phyloP scores from a whole-genome alignment of 2,797 vertebrate genomes.

The Pelochelys cantorii region DNA sequence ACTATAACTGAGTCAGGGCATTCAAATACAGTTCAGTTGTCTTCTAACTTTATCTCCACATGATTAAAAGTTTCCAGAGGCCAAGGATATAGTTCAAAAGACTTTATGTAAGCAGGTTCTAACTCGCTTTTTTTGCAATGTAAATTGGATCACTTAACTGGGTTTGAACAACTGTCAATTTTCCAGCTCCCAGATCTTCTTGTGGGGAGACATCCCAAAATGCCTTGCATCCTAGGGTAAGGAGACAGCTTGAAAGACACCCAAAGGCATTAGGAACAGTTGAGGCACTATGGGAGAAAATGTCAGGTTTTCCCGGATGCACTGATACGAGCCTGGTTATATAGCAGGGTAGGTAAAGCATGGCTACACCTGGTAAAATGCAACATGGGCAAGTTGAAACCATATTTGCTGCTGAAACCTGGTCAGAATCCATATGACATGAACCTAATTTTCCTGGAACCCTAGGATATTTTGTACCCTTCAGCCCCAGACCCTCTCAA shows the following conservation, averaged over 20 bases:
- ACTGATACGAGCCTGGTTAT: not conserved
- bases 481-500: not conserved
- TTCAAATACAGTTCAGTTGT: not conserved
- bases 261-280: accelerated
- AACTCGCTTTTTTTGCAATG: not conserved
- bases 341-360: accelerated
- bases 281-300: not conserved
- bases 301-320: not conserved
- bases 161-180: accelerated
- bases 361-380: accelerated
- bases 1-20: not conserved
- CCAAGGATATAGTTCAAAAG: not conserved
- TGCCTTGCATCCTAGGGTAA: not conserved
- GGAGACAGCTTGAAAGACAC: not conserved
- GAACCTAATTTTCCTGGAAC: not conserved
- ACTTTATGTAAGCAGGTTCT: not conserved
- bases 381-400: not conserved
- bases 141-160: accelerated
- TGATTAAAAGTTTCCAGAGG: not conserved
- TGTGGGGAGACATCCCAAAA: not conserved
- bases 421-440: not conserved
- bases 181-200: accelerated
- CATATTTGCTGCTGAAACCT: not conserved
- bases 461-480: not conserved
- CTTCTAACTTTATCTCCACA: not conserved